phyloP scores from a whole-genome alignment of 2,888 invertebrate species.

The Netelia melanura region DNA sequence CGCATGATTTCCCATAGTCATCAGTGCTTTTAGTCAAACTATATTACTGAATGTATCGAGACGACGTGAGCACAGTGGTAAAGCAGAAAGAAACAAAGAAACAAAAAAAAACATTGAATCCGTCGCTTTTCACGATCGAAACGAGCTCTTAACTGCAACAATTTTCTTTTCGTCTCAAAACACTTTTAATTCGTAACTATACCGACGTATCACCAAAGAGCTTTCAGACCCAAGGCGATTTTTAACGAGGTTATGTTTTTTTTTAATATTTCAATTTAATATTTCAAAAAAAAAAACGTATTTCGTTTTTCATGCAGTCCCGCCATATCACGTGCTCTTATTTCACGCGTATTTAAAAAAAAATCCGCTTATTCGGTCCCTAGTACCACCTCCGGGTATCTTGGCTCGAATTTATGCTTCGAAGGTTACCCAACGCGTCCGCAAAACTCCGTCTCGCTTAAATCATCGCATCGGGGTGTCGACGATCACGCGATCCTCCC shows the following conservation, averaged over 20 bases:
- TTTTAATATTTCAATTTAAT: conserved; percentile 6
- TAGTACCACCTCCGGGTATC: conserved; percentile 6
- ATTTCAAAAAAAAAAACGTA: neutral
- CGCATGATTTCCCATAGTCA: neutral
- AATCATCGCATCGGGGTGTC: conserved; percentile 23
- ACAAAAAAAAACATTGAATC: neutral
- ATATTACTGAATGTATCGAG: neutral
- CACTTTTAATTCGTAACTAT: neutral
- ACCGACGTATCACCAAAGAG: neutral
- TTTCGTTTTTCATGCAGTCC: neutral
- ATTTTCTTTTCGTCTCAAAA: neutral
- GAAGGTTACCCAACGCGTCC: conserved; percentile 16
- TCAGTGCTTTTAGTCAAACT: conserved; percentile 2
- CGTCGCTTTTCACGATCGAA: neutral
- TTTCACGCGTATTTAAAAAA: neutral
- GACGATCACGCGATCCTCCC: conserved; percentile 26
- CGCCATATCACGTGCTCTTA: conserved; percentile 1
- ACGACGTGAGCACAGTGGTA: too few species aligned
- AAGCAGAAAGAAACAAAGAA: neutral
- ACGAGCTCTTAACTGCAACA: neutral
- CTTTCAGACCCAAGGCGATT: neutral
- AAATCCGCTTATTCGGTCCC: neutral
- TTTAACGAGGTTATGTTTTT: conserved; percentile 6
- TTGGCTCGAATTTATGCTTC: neutral
- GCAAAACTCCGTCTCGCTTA: conserved; percentile 36